A percentile compares a stretch with the other conserved stretches of the same genome.
phyloP scores from a whole-genome alignment of 2,113 vertebrate species.

The Ondatra zibethicus region DNA sequence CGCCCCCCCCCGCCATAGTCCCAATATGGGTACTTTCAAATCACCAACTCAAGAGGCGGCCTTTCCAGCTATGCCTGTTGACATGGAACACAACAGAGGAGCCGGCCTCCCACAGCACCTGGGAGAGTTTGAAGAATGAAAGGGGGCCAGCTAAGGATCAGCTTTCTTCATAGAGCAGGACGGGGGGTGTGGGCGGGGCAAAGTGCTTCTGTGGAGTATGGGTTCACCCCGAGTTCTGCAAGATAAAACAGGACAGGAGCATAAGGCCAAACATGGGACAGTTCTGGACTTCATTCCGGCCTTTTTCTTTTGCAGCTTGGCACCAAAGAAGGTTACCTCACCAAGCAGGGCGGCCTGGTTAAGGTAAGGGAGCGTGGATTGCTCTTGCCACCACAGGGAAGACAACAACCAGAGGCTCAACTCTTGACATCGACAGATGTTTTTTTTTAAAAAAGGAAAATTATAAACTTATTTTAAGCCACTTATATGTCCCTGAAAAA shows the following conservation, averaged over 20 bases:
- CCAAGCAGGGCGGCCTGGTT: slow-evolving; percentile 95
- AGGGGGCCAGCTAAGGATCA: not conserved
- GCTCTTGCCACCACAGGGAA: not conserved
- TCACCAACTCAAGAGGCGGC: not conserved
- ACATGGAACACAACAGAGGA: not conserved
- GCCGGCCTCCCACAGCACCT: not conserved
- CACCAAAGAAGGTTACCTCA: slow-evolving; percentile 97
- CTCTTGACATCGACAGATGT: not conserved
- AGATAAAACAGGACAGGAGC: not conserved
- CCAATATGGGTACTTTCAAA: not conserved
- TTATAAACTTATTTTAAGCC: not conserved
- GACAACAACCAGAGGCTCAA: accelerated
- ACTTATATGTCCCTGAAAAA: not conserved
- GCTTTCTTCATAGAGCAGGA: not conserved
- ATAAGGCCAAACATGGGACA: not conserved
- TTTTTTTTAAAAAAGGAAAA: not conserved
- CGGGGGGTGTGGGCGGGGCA: not conserved
- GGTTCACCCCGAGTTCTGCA: not conserved
- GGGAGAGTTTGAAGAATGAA: not conserved
- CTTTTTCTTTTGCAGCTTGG: slow-evolving; percentile 90
- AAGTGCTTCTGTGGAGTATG: not conserved
- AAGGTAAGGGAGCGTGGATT: slow-evolving; percentile 86
- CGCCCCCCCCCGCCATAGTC: too few species aligned
- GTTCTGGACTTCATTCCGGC: not conserved
- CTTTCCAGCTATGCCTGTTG: not conserved